These are phyloP conservation scores for Ambastaia sidthimunki DNA, from an alignment of 2,797 vertebrate species.

Conservation along the genomic window DNA sequence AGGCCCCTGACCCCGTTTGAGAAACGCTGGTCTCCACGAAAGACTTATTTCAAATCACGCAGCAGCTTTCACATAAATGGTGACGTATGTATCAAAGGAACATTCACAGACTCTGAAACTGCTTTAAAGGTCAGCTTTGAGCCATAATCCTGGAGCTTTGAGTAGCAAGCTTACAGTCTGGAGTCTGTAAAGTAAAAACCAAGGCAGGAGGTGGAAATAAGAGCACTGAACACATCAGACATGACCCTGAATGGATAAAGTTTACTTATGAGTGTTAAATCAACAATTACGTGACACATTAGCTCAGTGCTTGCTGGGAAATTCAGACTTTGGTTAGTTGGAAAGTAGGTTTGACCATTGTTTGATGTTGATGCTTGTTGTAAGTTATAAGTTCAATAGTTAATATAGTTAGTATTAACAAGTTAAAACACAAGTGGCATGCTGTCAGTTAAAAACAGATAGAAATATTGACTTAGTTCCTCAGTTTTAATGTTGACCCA, in stretches of 20 bases:
- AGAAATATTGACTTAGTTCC: no score
- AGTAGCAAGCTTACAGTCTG: background rate
- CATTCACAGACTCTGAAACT: conserved; percentile 1
- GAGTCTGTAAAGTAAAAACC: background rate
- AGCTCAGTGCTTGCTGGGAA: background rate
- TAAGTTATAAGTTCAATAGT: no score
- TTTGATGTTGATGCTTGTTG: background rate
- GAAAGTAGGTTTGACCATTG: background rate
- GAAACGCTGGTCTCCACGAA: background rate
- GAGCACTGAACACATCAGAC: background rate
- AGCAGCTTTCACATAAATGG: background rate
- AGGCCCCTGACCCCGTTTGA: no score
- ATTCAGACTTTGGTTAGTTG: background rate
- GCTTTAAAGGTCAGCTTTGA: conserved; percentile 5
- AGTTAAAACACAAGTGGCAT: no score
- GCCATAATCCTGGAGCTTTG: background rate
- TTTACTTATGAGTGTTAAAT: background rate
- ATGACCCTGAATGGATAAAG: background rate
- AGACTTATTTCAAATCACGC: background rate
- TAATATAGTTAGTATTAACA: no score
- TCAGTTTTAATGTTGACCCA: no score
- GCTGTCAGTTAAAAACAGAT: no score
- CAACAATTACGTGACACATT: conserved; percentile 2
- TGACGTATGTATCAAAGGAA: background rate
- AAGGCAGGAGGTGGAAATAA: background rate